A percentile compares a stretch with the other conserved stretches of the same genome.
These are phyloP conservation scores for Amphiprion percula DNA, from an alignment of 2,113 vertebrate species.

Conservation along the genomic window DNA sequence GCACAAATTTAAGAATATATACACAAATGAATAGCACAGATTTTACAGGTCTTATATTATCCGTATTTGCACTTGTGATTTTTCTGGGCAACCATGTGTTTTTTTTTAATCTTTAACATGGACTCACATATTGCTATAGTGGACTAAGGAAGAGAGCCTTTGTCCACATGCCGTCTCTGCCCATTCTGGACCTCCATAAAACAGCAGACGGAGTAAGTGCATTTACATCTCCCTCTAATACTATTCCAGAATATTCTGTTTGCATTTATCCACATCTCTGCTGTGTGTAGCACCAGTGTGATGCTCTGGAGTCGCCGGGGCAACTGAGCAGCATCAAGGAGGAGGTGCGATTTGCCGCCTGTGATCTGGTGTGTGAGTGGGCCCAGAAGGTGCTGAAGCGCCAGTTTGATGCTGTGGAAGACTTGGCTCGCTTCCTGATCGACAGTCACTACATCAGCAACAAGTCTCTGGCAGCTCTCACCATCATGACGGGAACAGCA, in stretches of 20 bases:
- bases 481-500: constrained; percentile 93
- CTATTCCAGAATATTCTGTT: neutral
- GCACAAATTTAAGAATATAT: too few species aligned
- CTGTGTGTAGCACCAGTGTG: constrained; percentile 85
- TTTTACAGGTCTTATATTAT: too few species aligned
- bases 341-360: constrained; percentile 94
- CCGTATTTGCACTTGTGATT: too few species aligned
- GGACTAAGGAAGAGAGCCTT: constrained; percentile 97
- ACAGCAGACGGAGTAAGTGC: constrained; percentile 92
- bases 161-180: constrained; percentile 97
- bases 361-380: constrained; percentile 98
- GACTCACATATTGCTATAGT: constrained; percentile 96
- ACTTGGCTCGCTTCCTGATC: constrained; percentile 96
- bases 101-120: constrained; percentile 86
- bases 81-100: too few species aligned
- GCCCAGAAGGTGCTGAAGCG: constrained; percentile 98
- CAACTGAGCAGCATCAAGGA: constrained; percentile 92
- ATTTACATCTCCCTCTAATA: neutral
- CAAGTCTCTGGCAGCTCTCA: constrained; percentile 96
- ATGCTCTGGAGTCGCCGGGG: constrained; percentile 88
- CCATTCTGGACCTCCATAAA: constrained; percentile 95
- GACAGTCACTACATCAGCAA: constrained; percentile 98
- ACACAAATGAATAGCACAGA: too few species aligned
- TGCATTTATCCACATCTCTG: neutral
- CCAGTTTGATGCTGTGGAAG: constrained; percentile 94